Base-by-base conservation (phyloP, 2,888 invertebrate species). In the Agrilus mali region DNA sequence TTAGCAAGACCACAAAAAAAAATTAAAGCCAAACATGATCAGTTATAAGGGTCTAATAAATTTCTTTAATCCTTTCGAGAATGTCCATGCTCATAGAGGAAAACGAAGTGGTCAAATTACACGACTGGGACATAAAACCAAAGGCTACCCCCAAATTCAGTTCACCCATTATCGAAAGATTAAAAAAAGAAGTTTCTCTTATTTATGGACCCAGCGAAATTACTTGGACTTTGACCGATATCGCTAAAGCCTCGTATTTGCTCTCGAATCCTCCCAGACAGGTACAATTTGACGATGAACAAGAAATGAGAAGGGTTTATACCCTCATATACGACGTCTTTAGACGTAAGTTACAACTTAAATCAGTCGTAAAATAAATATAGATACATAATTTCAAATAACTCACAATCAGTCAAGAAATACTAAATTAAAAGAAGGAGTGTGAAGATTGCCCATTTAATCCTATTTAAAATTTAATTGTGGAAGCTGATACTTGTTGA, bases 291-390 rank as follows among this genome's bases (percentile, higher is more conserved):
- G 60, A 60, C 2, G 79, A 82, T 55, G 82, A 82, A 53, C 80
- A 81, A 43, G 81, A 83, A 58, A 82, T 83, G 81, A 67, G 82
- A 45, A 69, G 78, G 50, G 82, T 83, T 17, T 82, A 80, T 54
- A 77, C 80, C 1, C 69, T 84, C 32, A 79, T 83, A 51, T 84
- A 82, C 60, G 83, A 84, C 55, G 81, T 82, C 1, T 77, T 81
- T 51, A 69, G 83, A 62, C 83, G 84, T 83, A 65, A 77, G 81
- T 69, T 37, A n/a, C 33, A 20, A 22, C 6, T 42, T n/a, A n/a
- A n/a, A n/a, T n/a, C n/a, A n/a, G n/a, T n/a, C n/a, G n/a, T n/a
- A n/a, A n/a, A n/a, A n/a, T n/a, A n/a, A n/a, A n/a, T n/a, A n/a
- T n/a, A n/a, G n/a, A n/a, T n/a, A n/a, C n/a, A n/a, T n/a, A n/a